Conservation (phyloP, 1,140 invertebrate species). For the Planococcus citri region DNA sequence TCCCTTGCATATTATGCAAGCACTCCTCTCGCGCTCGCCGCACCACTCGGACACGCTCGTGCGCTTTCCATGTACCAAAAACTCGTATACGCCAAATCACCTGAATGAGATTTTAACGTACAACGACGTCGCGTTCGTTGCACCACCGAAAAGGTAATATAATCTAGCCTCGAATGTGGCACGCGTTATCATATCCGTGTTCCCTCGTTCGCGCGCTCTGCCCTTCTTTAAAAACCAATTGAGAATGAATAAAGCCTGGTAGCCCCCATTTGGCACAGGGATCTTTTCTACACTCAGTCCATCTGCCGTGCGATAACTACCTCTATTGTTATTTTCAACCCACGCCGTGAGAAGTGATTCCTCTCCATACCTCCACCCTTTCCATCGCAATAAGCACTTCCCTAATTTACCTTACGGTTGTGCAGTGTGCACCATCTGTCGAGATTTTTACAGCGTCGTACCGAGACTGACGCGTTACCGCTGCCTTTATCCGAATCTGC, state of each 20-base stretch:
- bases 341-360: constrained; percentile 18
- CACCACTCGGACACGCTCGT: constrained; percentile 14
- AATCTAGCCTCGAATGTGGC: constrained; percentile 15
- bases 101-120: constrained; percentile 14
- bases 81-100: constrained; percentile 11
- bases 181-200: constrained; percentile 8
- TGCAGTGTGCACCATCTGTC: constrained; percentile 16
- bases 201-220: background rate
- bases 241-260: constrained; percentile 14
- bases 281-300: constrained; percentile 16
- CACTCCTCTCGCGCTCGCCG: background rate
- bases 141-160: constrained; percentile 11
- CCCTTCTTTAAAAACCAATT: constrained; percentile 18
- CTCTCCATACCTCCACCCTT: background rate
- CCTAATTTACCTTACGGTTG: constrained; percentile 19
- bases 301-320: constrained; percentile 17
- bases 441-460: constrained; percentile 15
- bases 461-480: background rate
- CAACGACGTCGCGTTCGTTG: background rate
- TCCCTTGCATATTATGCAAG: constrained; percentile 6
- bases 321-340: constrained; percentile 20
- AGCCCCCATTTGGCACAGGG: constrained; percentile 15
- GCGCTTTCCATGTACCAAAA: too few species aligned
- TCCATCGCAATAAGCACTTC: constrained; percentile 2
- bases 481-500: background rate